Conservation (phyloP, 2,797 vertebrate species). For the Pipistrellus pipistrellus region DNA sequence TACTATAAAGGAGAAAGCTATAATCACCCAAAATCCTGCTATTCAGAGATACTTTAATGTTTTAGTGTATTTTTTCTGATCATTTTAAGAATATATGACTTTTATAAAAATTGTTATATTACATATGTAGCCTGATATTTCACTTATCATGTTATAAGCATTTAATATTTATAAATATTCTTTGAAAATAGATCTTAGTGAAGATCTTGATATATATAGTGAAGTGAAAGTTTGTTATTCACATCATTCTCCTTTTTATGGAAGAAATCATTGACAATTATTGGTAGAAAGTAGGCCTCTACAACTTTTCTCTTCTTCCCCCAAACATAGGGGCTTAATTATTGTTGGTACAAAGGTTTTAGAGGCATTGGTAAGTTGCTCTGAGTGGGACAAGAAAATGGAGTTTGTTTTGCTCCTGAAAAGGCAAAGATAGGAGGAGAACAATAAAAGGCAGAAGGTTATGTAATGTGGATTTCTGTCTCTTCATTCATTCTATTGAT, state of each 20-base stretch:
- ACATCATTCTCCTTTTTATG: neutral
- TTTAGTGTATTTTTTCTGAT: slow-evolving; percentile 55
- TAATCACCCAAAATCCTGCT: neutral
- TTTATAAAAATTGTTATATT: slow-evolving; percentile 27
- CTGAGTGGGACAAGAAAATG: neutral
- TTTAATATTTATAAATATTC: neutral
- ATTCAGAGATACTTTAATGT: neutral
- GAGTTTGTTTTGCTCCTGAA: neutral
- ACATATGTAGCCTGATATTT: neutral
- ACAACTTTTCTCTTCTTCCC: neutral
- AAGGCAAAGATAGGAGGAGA: neutral
- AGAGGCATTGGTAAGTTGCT: neutral
- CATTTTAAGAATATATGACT: neutral
- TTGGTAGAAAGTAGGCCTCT: neutral
- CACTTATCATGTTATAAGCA: neutral
- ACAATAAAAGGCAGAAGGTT: neutral
- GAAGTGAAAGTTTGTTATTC: neutral
- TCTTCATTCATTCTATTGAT: neutral
- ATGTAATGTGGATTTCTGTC: neutral
- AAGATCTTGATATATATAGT: neutral
- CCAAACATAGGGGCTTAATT: neutral
- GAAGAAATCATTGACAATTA: slow-evolving; percentile 2
- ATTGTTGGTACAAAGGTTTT: neutral
- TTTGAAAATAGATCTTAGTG: slow-evolving; percentile 32
- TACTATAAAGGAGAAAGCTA: slow-evolving; percentile 4